Evolutionary conservation across 2,888 invertebrate genomes (phyloP).

Genomic region (Calephelis perditalis): DNA sequence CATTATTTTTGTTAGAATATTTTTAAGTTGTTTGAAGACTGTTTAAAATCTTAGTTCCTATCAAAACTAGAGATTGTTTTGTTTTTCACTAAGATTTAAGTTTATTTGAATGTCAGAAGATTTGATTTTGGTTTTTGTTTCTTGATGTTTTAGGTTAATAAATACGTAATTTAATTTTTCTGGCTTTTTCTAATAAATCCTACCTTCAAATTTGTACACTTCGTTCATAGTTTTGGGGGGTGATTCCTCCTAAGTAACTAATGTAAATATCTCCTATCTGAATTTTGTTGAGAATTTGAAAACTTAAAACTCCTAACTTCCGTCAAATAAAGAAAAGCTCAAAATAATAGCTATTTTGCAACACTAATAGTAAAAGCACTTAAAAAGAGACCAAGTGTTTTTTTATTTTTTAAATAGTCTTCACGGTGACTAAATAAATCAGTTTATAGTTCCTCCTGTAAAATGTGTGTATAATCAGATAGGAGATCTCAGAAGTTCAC

Average conservation of each 20-base stretch:
- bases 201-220: background rate
- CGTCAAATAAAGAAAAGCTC: slow-evolving; percentile 8
- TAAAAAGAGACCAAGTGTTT: slow-evolving; percentile 1
- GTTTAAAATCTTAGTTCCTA: slow-evolving; percentile 2
- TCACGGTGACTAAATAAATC: slow-evolving; percentile 6
- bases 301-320: slow-evolving; percentile 9
- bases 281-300: slow-evolving; percentile 9
- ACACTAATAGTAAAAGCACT: slow-evolving; percentile 5
- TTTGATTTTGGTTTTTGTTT: background rate
- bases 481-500: background rate
- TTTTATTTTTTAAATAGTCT: background rate
- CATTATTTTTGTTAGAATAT: slow-evolving; percentile 6
- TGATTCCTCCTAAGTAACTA: slow-evolving; percentile 10
- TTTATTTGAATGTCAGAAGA: slow-evolving; percentile 1
- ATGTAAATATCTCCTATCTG: slow-evolving; percentile 7
- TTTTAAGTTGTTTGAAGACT: slow-evolving; percentile 5
- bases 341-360: slow-evolving; percentile 9
- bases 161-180: slow-evolving; percentile 6
- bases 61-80: background rate
- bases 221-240: slow-evolving; percentile 1
- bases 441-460: background rate
- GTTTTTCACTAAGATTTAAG: background rate
- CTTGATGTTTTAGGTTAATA: background rate
- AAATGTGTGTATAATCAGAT: background rate
- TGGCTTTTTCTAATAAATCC: slow-evolving; percentile 5